phyloP scores from a whole-genome alignment of 2,888 invertebrate genomes.

The Germaria angustata region DNA sequence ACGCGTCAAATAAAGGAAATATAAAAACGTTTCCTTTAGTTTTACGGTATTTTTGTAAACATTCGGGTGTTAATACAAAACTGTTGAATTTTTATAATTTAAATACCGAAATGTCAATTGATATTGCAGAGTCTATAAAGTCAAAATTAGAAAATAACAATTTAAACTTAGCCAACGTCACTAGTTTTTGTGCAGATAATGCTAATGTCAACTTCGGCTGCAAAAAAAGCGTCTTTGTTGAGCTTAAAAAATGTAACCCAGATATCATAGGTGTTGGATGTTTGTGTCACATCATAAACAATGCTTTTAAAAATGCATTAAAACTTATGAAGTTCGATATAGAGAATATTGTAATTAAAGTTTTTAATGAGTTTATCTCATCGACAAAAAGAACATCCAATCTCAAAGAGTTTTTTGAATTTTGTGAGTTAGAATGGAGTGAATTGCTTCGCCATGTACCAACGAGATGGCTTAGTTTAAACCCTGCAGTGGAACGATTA shows the following conservation, averaged over 20 bases:
- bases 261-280: too few relatives aligned
- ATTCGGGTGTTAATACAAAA: slow-evolving; percentile 9
- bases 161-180: slow-evolving; percentile 22
- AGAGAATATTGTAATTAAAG: too few relatives aligned
- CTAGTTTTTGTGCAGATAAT: slow-evolving; percentile 56
- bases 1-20: slow-evolving; percentile 35
- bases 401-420: slow-evolving; percentile 44
- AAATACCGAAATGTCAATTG: slow-evolving; percentile 27
- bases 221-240: slow-evolving; percentile 51
- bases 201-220: slow-evolving; percentile 54
- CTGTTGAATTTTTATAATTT: slow-evolving; percentile 7
- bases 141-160: slow-evolving; percentile 8
- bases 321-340: slow-evolving; percentile 34
- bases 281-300: slow-evolving; percentile 34
- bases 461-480: too few relatives aligned
- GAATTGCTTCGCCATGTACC: slow-evolving; percentile 52
- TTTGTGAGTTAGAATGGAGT: slow-evolving; percentile 44
- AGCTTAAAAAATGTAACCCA: slow-evolving; percentile 39
- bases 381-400: too few relatives aligned
- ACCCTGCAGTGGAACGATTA: slow-evolving; percentile 48
- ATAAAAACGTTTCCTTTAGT: slow-evolving; percentile 34
- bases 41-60: slow-evolving; percentile 21
- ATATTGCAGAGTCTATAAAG: slow-evolving; percentile 32
- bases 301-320: slow-evolving; percentile 26
- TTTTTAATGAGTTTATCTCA: slow-evolving; percentile 47